phyloP scores from a whole-genome alignment of 2,888 invertebrate genomes.

The Andrena marginata region DNA sequence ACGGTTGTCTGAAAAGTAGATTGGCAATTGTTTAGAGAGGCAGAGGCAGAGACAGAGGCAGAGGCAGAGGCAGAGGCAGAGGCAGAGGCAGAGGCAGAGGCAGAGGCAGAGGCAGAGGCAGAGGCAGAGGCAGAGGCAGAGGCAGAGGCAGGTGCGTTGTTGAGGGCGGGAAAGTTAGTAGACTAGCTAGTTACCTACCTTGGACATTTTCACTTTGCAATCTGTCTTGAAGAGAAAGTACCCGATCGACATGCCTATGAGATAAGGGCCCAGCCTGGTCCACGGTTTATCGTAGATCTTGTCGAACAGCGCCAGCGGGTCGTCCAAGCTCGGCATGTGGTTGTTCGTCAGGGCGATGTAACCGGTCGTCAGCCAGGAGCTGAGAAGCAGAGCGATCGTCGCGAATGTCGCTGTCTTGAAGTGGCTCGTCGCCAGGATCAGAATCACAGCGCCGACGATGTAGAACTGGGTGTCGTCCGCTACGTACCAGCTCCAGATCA shows the following conservation, averaged over 20 bases:
- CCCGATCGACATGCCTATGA: constrained; percentile 93
- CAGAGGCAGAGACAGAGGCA: background rate
- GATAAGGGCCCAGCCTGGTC: constrained; percentile 93
- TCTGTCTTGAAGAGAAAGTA: constrained; percentile 94
- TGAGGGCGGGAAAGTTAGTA: too few relatives aligned
- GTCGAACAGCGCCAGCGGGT: constrained; percentile 94
- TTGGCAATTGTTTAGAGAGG: too few relatives aligned
- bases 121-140: background rate
- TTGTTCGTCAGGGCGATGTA: constrained; percentile 92
- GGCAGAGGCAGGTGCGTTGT: background rate
- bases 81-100: too few relatives aligned
- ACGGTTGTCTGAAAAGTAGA: constrained; percentile 87
- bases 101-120: too few relatives aligned
- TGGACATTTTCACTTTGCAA: constrained; percentile 91
- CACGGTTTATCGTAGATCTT: constrained; percentile 96
- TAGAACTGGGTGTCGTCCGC: constrained; percentile 96
- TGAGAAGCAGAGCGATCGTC: constrained; percentile 89
- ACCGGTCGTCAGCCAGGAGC: constrained; percentile 93
- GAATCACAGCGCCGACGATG: constrained; percentile 91
- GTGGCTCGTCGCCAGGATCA: constrained; percentile 93
- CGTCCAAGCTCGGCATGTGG: constrained; percentile 92
- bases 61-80: too few relatives aligned
- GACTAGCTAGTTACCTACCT: constrained; percentile 84
- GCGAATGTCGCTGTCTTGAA: constrained; percentile 91
- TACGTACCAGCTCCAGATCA: constrained; percentile 96